phyloP scores from a whole-genome alignment of 2,113 vertebrate species.

The Bombycilla garrulus region DNA sequence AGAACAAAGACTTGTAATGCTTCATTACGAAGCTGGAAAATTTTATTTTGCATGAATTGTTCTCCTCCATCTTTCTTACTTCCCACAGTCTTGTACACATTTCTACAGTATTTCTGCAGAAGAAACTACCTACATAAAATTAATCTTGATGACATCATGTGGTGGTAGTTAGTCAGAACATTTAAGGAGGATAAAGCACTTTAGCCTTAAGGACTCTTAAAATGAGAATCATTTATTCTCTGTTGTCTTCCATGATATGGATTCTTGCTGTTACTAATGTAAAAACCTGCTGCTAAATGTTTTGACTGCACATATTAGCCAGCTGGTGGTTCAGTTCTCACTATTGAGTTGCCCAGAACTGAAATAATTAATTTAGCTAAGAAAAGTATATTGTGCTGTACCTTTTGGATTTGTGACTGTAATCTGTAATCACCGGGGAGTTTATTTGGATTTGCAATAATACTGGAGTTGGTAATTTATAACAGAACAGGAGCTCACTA shows the following conservation, averaged over 20 bases:
- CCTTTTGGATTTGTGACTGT: constrained; percentile 68
- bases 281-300: constrained; percentile 80
- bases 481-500: constrained; percentile 38
- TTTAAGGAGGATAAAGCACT: constrained; percentile 75
- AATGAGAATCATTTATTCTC: constrained; percentile 75
- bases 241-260: constrained; percentile 72
- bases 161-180: constrained; percentile 73
- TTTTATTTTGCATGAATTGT: neutral
- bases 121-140: constrained; percentile 59
- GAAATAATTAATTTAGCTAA: constrained; percentile 78
- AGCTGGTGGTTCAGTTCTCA: constrained; percentile 77
- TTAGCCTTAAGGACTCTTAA: constrained; percentile 74
- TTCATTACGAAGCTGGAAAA: neutral
- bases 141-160: constrained; percentile 74
- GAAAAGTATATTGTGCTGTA: constrained; percentile 67
- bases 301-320: constrained; percentile 76
- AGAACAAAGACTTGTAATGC: neutral
- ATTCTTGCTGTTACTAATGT: constrained; percentile 81
- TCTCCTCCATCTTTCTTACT: neutral
- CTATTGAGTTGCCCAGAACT: constrained; percentile 73
- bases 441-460: constrained; percentile 76
- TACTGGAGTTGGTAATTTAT: constrained; percentile 65
- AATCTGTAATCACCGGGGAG: constrained; percentile 72
- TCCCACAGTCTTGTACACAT: neutral
- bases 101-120: neutral